Evolutionary conservation across 2,113 vertebrate species (phyloP).

Genomic region (Heloderma charlesbogerti): DNA sequence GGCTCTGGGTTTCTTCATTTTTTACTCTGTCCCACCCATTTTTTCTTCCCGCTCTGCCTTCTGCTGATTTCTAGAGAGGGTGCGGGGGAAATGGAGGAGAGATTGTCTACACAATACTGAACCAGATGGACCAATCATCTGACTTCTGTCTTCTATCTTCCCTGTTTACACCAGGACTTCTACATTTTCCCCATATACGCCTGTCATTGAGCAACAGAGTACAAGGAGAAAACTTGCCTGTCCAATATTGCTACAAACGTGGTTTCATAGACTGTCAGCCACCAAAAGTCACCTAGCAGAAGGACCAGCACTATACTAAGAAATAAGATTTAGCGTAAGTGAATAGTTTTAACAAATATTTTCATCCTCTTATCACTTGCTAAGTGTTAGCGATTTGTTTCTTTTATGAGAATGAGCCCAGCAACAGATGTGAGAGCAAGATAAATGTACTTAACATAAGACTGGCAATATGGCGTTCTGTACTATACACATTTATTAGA

Average conservation of each 20-base stretch:
- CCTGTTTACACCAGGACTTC: background rate
- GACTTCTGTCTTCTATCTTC: background rate
- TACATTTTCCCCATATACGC: background rate
- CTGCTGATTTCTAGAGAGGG: too few relatives aligned
- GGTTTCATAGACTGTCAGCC: background rate
- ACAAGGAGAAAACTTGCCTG: too few relatives aligned
- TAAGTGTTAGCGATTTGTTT: background rate
- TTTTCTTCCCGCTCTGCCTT: too few relatives aligned
- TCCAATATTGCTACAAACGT: background rate
- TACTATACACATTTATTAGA: background rate
- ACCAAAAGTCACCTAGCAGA: background rate
- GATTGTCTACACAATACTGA: background rate
- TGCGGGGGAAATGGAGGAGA: too few relatives aligned
- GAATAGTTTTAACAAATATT: background rate
- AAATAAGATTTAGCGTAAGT: background rate
- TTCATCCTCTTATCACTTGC: background rate
- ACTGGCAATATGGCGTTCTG: background rate
- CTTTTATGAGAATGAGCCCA: background rate
- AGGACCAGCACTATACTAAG: background rate
- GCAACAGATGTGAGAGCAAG: conserved; percentile 11
- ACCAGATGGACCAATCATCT: background rate
- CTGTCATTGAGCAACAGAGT: background rate
- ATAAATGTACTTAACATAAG: background rate
- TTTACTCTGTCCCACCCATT: too few relatives aligned
- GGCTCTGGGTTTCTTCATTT: too few relatives aligned